phyloP scores from a whole-genome alignment of 2,888 invertebrate species.

The Pseudococcus jackbeardsleyi region DNA sequence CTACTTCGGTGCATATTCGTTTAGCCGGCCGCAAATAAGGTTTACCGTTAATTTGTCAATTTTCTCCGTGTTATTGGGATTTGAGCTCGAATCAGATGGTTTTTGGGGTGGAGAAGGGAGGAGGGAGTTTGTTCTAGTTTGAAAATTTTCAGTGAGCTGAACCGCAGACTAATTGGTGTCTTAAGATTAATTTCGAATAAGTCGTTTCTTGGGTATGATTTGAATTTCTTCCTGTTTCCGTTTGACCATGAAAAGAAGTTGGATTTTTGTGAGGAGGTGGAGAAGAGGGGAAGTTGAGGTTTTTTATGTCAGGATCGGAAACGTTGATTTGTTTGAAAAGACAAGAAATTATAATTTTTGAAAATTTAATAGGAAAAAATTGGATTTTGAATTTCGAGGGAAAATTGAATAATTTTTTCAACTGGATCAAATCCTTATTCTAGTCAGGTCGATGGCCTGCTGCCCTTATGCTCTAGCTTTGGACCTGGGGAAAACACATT shows the following conservation, averaged over 20 bases:
- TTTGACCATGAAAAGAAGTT: background rate
- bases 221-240: background rate
- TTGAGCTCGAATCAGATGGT: background rate
- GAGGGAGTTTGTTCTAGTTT: background rate
- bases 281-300: no score
- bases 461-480: no score
- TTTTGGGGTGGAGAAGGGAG: background rate
- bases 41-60: constrained; percentile 15
- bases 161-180: background rate
- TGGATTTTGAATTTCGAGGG: no score
- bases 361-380: no score
- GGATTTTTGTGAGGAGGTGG: no score
- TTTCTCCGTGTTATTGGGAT: background rate
- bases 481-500: background rate
- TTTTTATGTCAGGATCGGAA: no score
- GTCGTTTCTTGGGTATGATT: background rate
- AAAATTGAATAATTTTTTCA: no score
- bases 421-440: no score
- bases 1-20: background rate
- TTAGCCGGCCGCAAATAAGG: background rate
- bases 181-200: background rate
- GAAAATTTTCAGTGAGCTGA: background rate
- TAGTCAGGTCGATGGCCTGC: no score
- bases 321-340: no score
- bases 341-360: no score